phyloP scores from a whole-genome alignment of 2,888 invertebrate genomes.

The Melanophora roralis region DNA sequence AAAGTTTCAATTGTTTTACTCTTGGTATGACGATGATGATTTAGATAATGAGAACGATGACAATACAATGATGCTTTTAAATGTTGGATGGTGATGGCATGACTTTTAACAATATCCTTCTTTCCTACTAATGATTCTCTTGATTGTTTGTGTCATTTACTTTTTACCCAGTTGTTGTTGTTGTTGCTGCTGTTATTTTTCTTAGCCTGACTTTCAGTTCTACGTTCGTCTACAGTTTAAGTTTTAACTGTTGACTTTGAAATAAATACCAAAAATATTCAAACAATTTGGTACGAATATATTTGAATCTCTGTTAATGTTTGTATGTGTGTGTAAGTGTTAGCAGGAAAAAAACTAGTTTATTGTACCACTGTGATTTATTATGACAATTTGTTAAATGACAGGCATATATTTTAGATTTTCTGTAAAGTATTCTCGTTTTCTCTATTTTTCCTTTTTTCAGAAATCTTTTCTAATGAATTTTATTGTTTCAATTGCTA shows the following conservation, averaged over 20 bases:
- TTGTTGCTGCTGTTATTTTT: background rate
- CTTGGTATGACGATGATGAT: background rate
- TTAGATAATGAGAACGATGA: conserved; percentile 10
- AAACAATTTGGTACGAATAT: background rate
- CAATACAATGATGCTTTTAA: conserved; percentile 4
- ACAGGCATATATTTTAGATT: conserved; percentile 58
- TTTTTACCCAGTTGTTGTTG: background rate
- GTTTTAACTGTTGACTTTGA: conserved; percentile 38
- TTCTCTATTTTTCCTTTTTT: background rate
- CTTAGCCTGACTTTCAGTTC: background rate
- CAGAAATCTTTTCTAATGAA: conserved; percentile 3
- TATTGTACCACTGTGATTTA: conserved; percentile 50
- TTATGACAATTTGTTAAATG: conserved; percentile 62
- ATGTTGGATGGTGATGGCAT: conserved; percentile 39
- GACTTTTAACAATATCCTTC: conserved; percentile 57
- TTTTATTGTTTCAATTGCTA: conserved; percentile 19
- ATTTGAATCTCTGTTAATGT: background rate
- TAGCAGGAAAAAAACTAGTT: background rate
- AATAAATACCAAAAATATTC: conserved; percentile 6
- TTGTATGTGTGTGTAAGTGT: background rate
- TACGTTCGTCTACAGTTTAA: background rate
- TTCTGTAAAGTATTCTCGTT: conserved; percentile 22
- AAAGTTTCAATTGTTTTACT: background rate
- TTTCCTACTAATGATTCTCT: conserved; percentile 48
- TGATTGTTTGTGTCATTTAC: conserved; percentile 51